A percentile compares a stretch with the other conserved stretches of the same genome.
phyloP scores from a whole-genome alignment of 2,113 vertebrate species.

The Microtus pennsylvanicus region DNA sequence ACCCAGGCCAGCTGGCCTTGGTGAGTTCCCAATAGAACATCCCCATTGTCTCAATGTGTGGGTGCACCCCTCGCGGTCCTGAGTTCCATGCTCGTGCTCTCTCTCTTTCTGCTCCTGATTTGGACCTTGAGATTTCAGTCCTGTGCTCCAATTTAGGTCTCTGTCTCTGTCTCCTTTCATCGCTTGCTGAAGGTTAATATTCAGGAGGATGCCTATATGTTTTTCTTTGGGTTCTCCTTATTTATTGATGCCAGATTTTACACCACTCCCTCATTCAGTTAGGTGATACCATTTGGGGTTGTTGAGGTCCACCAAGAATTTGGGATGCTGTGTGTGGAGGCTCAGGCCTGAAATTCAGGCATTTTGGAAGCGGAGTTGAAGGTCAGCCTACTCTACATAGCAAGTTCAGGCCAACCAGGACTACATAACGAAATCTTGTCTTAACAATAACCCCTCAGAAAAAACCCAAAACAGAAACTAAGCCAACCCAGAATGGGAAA shows the following conservation, averaged over 20 bases:
- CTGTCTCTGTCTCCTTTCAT: no score
- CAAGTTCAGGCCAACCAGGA: not conserved
- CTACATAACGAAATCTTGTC: not conserved
- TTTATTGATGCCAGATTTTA: not conserved
- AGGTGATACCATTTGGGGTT: not conserved
- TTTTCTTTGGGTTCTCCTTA: no score
- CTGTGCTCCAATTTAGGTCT: no score
- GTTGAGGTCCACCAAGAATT: not conserved
- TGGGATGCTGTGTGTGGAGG: not conserved
- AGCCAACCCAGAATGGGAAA: not conserved
- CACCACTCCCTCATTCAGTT: not conserved
- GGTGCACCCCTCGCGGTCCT: no score
- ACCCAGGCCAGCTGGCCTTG: no score
- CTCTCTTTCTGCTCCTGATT: no score
- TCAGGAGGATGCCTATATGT: no score
- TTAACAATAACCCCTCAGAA: not conserved
- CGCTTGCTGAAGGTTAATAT: no score
- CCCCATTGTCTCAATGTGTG: no score
- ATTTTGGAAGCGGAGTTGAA: not conserved
- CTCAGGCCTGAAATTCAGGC: not conserved
- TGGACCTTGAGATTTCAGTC: no score
- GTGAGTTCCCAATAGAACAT: no score
- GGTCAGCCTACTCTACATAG: not conserved
- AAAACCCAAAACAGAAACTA: not conserved
- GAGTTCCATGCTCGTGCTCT: no score